A percentile compares a stretch with the other conserved stretches of the same genome.
These are phyloP conservation scores for Pheucticus melanocephalus DNA, from an alignment of 2,113 vertebrate genomes.

Conservation along the genomic window DNA sequence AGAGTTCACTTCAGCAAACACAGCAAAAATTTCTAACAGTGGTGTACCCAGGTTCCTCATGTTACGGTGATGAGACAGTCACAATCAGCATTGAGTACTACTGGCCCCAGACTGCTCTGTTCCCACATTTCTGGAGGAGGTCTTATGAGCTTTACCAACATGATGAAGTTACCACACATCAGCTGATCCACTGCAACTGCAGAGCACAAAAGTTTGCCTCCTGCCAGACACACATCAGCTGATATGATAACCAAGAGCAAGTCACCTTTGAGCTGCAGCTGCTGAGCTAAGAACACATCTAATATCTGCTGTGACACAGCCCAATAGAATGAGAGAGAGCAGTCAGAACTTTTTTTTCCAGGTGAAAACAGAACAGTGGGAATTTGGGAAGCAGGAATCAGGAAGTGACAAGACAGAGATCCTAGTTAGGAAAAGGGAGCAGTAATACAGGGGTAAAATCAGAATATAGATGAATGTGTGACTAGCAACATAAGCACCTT, in stretches of 20 bases:
- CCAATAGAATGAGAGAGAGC: background rate
- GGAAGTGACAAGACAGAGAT: background rate
- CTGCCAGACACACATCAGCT: background rate
- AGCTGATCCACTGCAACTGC: slow-evolving; percentile 3
- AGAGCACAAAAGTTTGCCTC: background rate
- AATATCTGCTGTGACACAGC: background rate
- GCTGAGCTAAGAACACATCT: background rate
- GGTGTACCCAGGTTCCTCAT: background rate
- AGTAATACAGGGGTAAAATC: background rate
- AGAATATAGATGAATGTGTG: background rate
- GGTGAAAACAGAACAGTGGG: background rate
- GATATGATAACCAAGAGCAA: background rate
- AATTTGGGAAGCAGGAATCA: background rate
- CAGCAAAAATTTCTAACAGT: background rate
- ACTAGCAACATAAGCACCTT: too few relatives aligned
- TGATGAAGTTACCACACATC: background rate
- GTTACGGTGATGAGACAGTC: background rate
- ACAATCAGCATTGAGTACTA: background rate
- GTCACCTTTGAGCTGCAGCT: background rate
- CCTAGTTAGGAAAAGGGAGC: background rate
- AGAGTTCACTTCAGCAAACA: background rate
- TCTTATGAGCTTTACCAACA: background rate
- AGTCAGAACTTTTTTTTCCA: background rate
- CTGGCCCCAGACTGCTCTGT: background rate
- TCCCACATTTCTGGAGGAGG: background rate